These are phyloP conservation scores for Pristionchus mayeri DNA, from an alignment of 2,888 invertebrate species.

Conservation along the genomic window DNA sequence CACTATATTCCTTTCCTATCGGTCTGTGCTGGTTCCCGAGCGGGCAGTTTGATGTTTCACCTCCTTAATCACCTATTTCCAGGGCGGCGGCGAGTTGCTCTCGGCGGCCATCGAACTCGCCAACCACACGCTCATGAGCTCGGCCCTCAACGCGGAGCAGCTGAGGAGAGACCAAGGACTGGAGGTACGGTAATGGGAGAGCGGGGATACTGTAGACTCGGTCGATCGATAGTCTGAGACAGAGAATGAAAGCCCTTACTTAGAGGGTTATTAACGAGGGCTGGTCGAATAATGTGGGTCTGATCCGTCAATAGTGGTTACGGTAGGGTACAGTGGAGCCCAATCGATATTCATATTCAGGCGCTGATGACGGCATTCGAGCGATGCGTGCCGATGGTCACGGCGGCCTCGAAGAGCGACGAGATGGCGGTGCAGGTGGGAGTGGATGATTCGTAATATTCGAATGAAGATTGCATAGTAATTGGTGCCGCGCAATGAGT, in stretches of 20 bases:
- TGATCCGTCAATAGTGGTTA: too few species aligned
- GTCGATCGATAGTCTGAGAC: background rate
- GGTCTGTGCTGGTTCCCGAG: too few species aligned
- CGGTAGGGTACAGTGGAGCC: too few species aligned
- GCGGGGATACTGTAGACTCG: background rate
- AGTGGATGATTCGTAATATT: too few species aligned
- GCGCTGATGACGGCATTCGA: slow-evolving; percentile 89
- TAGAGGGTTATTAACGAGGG: too few species aligned
- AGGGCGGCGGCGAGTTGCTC: slow-evolving; percentile 82
- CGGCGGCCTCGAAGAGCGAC: slow-evolving; percentile 84
- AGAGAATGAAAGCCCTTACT: too few species aligned
- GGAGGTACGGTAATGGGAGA: slow-evolving; percentile 81
- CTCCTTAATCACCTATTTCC: background rate
- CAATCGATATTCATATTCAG: too few species aligned
- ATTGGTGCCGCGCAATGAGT: too few species aligned
- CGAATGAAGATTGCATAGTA: too few species aligned
- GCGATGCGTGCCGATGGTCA: slow-evolving; percentile 92
- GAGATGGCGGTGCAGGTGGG: slow-evolving; percentile 86
- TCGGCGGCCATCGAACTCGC: slow-evolving; percentile 94
- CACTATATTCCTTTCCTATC: too few species aligned
- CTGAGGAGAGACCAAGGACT: slow-evolving; percentile 92
- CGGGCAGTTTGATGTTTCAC: too few species aligned
- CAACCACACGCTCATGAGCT: slow-evolving; percentile 95
- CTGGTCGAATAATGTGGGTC: too few species aligned
- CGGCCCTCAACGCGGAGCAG: slow-evolving; percentile 97